Conservation (phyloP, 2,888 invertebrate genomes). For the Hypselothyrea guttata region DNA sequence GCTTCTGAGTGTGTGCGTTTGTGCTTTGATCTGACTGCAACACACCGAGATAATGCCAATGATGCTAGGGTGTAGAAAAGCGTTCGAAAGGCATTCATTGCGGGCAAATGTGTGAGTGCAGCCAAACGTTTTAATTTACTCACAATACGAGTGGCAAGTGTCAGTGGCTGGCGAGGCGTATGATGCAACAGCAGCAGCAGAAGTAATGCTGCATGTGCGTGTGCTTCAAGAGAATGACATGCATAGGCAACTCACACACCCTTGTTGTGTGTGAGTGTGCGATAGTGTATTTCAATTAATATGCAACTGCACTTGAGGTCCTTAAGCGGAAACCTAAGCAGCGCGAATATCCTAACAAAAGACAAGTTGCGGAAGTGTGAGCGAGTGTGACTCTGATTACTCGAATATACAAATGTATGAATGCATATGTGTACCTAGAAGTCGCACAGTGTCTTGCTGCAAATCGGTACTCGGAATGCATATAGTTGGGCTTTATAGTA, state of each 20-base stretch:
- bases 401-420: too few relatives aligned
- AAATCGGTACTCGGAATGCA: too few relatives aligned
- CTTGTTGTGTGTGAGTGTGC: constrained; percentile 16
- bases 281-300: constrained; percentile 66
- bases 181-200: constrained; percentile 4
- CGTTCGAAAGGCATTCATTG: constrained; percentile 60
- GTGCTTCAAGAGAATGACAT: constrained; percentile 15
- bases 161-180: constrained; percentile 20
- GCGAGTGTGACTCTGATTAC: too few relatives aligned
- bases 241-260: constrained; percentile 10
- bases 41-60: constrained; percentile 19
- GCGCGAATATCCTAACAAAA: constrained; percentile 30
- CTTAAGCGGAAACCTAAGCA: constrained; percentile 25
- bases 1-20: constrained; percentile 2
- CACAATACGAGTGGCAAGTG: constrained; percentile 30
- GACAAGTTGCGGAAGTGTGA: not conserved
- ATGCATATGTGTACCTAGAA: not conserved
- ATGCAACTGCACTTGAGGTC: constrained; percentile 43
- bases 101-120: constrained; percentile 35
- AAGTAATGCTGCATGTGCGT: constrained; percentile 3
- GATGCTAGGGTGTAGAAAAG: constrained; percentile 22
- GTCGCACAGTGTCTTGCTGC: too few relatives aligned
- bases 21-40: constrained; percentile 55
- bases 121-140: constrained; percentile 58
- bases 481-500: too few relatives aligned